phyloP scores from a whole-genome alignment of 2,888 invertebrate species.

The Terebella lapidaria region DNA sequence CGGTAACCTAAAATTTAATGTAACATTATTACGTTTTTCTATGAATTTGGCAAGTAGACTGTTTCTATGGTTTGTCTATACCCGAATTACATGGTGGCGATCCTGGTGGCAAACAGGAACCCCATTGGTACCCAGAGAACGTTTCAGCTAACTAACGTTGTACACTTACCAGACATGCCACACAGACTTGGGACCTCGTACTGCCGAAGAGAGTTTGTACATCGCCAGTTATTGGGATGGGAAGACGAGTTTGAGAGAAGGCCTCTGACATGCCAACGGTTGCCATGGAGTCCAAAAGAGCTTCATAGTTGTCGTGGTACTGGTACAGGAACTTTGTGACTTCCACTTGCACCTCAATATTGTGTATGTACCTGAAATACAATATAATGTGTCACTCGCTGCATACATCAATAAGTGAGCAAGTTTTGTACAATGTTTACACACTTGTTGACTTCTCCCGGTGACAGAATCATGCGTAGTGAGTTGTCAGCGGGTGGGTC shows the following conservation, averaged over 20 bases:
- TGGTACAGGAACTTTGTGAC: slow-evolving; percentile 60
- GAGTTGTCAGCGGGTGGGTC: slow-evolving; percentile 16
- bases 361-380: slow-evolving; percentile 68
- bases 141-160: no score
- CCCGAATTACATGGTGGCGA: no score
- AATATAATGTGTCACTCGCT: no score
- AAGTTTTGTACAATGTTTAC: no score
- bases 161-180: not conserved
- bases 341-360: slow-evolving; percentile 76
- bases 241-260: no score
- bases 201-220: not conserved
- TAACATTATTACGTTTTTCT: no score
- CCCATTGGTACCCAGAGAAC: no score
- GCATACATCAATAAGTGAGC: not conserved
- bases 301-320: slow-evolving; percentile 28
- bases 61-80: no score
- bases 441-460: slow-evolving; percentile 45
- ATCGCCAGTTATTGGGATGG: not conserved
- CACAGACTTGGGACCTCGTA: not conserved
- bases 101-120: no score
- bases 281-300: not conserved
- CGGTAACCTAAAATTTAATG: no score
- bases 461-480: slow-evolving; percentile 53
- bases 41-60: no score
- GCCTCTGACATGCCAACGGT: no score